Conservation (phyloP, 2,888 invertebrate species). For the Lasioglossum villosulum region DNA sequence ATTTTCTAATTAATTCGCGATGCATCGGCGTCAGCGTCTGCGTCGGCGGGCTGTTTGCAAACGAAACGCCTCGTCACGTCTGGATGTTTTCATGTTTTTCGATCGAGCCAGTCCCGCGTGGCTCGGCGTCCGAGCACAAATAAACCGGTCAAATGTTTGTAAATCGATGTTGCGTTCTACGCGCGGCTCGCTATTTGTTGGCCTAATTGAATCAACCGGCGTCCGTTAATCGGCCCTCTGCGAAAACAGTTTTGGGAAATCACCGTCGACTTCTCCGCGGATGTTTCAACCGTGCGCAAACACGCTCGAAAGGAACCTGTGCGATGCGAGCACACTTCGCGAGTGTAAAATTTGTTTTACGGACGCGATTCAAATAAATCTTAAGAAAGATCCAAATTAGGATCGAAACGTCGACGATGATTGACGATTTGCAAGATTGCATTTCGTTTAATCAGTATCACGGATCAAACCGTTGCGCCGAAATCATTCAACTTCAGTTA, state of each 20-base stretch:
- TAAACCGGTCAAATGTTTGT: slow-evolving; percentile 55
- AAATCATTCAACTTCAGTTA: no score
- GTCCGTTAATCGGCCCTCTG: slow-evolving; percentile 1
- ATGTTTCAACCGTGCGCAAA: not conserved
- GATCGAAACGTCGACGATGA: no score
- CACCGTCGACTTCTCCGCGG: not conserved
- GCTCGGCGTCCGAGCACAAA: slow-evolving; percentile 38
- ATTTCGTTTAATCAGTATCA: no score
- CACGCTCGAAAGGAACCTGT: not conserved
- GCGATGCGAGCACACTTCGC: no score
- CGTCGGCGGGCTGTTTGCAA: slow-evolving; percentile 27
- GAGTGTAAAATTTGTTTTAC: no score
- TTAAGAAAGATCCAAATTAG: no score
- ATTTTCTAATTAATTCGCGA: no score
- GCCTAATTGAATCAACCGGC: slow-evolving; percentile 50
- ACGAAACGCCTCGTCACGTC: slow-evolving; percentile 10
- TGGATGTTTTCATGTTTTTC: slow-evolving; percentile 37
- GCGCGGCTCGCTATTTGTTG: slow-evolving; percentile 34
- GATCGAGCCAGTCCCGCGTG: slow-evolving; percentile 28
- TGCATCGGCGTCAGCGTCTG: no score
- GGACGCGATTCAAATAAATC: no score
- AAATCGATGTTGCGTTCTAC: slow-evolving; percentile 38
- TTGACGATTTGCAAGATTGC: no score
- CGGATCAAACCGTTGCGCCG: no score
- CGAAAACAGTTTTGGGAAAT: slow-evolving; percentile 17